Evolutionary conservation across 2,113 vertebrate species (phyloP).

Genomic region (human (Homo sapiens)): GRCh38 chr4:37307001-37307500

Average conservation of each 20-base stretch:
- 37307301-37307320: not conserved
- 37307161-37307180: not conserved
- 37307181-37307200: not conserved
- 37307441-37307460: not conserved
- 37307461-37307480: not conserved
- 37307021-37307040: not conserved
- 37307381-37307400: not conserved
- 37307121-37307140: not conserved
- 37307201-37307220: not conserved
- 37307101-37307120: not conserved
- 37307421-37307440: not conserved
- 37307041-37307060: not conserved
- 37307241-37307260: not conserved
- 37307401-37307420: not conserved
- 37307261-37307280: not conserved
- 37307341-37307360: not conserved
- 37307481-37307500: not conserved
- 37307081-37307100: not conserved
- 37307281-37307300: not conserved
- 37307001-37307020: too few relatives aligned
- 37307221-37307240: not conserved
- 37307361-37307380: not conserved
- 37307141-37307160: not conserved
- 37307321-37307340: not conserved
- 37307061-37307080: not conserved